phyloP scores from a whole-genome alignment of 2,888 invertebrate species.

The Chesias legatella region DNA sequence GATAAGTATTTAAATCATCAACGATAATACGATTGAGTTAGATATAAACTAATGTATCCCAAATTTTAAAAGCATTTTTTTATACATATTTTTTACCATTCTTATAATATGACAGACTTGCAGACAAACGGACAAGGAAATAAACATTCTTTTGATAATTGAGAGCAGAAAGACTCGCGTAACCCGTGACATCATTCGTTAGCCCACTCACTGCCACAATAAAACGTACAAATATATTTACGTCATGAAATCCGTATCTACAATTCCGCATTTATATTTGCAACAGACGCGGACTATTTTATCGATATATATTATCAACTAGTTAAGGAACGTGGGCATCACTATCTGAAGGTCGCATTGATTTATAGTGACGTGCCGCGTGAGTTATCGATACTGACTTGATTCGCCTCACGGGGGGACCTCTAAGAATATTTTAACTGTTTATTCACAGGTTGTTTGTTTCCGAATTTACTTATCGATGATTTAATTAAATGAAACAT shows the following conservation, averaged over 20 bases:
- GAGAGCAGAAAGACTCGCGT: no score
- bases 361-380: constrained; percentile 71
- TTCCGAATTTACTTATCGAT: constrained; percentile 13
- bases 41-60: no score
- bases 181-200: no score
- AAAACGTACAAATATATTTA: no score
- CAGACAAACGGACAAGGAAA: no score
- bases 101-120: no score
- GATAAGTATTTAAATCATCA: no score
- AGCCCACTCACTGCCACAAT: no score
- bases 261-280: constrained; percentile 18
- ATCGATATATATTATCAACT: constrained; percentile 68
- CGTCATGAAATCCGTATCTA: not conserved
- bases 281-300: constrained; percentile 36
- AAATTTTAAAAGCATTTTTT: no score
- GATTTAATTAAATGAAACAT: constrained; percentile 6
- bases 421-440: constrained; percentile 35
- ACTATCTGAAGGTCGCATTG: constrained; percentile 68
- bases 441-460: constrained; percentile 10
- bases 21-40: no score
- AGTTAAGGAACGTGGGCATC: constrained; percentile 71
- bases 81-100: no score
- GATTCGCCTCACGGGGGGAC: constrained; percentile 35
- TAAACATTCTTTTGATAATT: no score
- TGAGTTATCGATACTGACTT: constrained; percentile 71